Conservation (phyloP, 1,140 invertebrate genomes). For the Bombus pascuorum region DNA sequence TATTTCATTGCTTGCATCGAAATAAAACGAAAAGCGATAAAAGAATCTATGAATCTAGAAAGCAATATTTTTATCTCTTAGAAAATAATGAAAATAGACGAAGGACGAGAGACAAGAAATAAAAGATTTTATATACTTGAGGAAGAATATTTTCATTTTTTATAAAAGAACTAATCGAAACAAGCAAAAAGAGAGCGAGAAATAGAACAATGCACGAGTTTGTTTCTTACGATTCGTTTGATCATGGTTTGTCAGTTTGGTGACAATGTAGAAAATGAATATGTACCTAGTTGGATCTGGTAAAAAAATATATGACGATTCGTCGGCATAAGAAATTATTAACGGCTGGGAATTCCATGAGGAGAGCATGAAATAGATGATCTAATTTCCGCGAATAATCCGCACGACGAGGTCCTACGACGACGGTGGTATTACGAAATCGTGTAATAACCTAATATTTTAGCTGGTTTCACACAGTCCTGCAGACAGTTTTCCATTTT, state of each 20-base stretch:
- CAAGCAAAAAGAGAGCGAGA: rapidly evolving
- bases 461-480: slow-evolving; percentile 2
- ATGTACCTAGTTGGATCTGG: too few species aligned
- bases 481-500: slow-evolving; percentile 27
- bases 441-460: slow-evolving; percentile 46
- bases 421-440: slow-evolving; percentile 15
- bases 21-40: too few species aligned
- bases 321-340: background rate
- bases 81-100: too few species aligned
- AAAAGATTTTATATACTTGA: too few species aligned
- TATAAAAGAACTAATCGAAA: too few species aligned
- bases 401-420: background rate
- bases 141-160: background rate
- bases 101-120: too few species aligned
- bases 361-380: slow-evolving; percentile 10
- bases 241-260: background rate
- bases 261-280: background rate
- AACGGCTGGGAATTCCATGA: background rate
- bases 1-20: too few species aligned
- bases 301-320: background rate
- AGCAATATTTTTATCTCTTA: too few species aligned
- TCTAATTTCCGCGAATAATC: slow-evolving; percentile 30
- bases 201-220: background rate
- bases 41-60: too few species aligned
- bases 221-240: background rate